phyloP scores from a whole-genome alignment of 1,140 invertebrate species.

The Pseudomyrmex gracilis region DNA sequence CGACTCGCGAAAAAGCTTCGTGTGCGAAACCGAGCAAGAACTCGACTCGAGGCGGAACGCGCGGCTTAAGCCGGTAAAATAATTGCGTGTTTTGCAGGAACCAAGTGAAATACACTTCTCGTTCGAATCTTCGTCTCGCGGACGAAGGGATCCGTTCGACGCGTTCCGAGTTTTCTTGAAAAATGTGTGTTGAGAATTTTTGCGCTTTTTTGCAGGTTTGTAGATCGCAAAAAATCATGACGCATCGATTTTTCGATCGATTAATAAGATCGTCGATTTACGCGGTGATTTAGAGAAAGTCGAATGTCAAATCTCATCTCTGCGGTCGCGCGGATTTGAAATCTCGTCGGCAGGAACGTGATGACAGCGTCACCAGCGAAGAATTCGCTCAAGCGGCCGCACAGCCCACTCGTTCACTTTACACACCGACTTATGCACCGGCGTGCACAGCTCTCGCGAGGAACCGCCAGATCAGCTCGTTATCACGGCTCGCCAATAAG shows the following conservation, averaged over 20 bases:
- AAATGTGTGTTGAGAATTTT: not conserved
- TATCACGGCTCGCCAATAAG: slow-evolving; percentile 59
- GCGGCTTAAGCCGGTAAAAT: slow-evolving; percentile 60
- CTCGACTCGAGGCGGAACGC: slow-evolving; percentile 57
- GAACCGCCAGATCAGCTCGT: slow-evolving; percentile 59
- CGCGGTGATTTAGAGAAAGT: slow-evolving; percentile 31
- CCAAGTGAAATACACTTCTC: slow-evolving; percentile 43
- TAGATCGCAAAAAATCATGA: not conserved
- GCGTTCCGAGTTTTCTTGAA: not conserved
- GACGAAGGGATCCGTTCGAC: slow-evolving; percentile 13
- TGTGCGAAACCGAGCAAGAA: slow-evolving; percentile 49
- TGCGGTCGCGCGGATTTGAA: slow-evolving; percentile 55
- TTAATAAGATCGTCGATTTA: not conserved
- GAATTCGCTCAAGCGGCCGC: slow-evolving; percentile 60
- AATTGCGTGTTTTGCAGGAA: slow-evolving; percentile 57
- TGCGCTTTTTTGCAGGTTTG: no score
- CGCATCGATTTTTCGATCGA: not conserved
- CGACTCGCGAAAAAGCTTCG: slow-evolving; percentile 48
- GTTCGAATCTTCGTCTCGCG: slow-evolving; percentile 42
- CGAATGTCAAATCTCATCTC: slow-evolving; percentile 24
- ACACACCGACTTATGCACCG: slow-evolving; percentile 46
- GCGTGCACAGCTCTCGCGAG: slow-evolving; percentile 13
- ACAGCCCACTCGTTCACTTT: slow-evolving; percentile 64
- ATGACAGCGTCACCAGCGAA: slow-evolving; percentile 62
- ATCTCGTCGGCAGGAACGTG: slow-evolving; percentile 38